Conservation (phyloP, 2,888 invertebrate species). For the Amitus sp. region DNA sequence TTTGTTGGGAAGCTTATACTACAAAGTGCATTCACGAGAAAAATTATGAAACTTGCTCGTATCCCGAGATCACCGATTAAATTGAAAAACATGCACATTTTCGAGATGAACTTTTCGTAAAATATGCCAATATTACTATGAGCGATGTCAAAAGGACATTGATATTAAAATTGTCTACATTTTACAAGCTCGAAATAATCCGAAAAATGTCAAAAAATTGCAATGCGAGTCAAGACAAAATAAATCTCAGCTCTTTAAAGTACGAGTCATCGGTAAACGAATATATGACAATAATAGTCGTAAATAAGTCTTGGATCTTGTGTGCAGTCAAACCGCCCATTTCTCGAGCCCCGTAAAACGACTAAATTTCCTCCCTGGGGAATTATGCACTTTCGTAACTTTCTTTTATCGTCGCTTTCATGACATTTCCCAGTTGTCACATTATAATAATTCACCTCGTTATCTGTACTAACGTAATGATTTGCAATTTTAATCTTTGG, state of each 20-base stretch:
- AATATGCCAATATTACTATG: too few relatives aligned
- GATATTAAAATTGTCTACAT: too few relatives aligned
- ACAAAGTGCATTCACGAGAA: too few relatives aligned
- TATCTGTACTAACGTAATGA: slow-evolving; percentile 6
- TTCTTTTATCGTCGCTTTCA: slow-evolving; percentile 7
- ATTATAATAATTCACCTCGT: slow-evolving; percentile 6
- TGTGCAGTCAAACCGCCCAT: slow-evolving; percentile 3
- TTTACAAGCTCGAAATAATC: too few relatives aligned
- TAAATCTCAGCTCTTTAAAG: background rate
- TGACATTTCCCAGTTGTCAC: slow-evolving; percentile 9
- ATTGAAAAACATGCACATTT: too few relatives aligned
- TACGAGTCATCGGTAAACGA: background rate
- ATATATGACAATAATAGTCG: background rate
- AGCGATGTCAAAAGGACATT: too few relatives aligned
- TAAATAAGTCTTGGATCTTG: slow-evolving; percentile 1
- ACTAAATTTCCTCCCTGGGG: slow-evolving; percentile 6
- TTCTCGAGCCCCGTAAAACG: slow-evolving; percentile 3
- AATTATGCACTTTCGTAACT: slow-evolving; percentile 11
- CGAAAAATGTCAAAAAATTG: too few relatives aligned
- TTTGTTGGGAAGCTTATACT: too few relatives aligned
- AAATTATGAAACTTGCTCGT: too few relatives aligned
- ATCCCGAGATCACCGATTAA: too few relatives aligned
- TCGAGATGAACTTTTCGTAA: too few relatives aligned
- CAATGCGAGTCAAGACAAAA: background rate
- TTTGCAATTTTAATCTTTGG: background rate